Conservation (phyloP, 2,888 invertebrate genomes). For the Sinotaia quadrata region DNA sequence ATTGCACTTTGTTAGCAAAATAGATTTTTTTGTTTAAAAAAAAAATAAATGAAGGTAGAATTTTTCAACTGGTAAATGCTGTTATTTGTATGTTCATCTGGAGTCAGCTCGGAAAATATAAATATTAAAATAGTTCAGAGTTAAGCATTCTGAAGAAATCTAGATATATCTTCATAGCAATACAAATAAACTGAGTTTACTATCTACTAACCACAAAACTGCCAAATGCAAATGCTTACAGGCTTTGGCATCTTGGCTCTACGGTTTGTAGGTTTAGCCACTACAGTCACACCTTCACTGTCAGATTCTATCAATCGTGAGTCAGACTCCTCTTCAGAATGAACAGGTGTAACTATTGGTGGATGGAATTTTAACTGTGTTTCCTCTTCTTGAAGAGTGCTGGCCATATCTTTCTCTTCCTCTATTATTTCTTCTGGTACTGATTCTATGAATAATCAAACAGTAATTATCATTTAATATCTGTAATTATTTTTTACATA, state of each 20-base stretch:
- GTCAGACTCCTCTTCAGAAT: constrained; percentile 52
- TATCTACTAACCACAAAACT: not conserved
- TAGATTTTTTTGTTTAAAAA: no score
- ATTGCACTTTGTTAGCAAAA: no score
- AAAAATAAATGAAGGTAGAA: no score
- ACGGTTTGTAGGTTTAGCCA: constrained; percentile 46
- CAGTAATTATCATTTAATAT: not conserved
- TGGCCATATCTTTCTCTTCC: constrained; percentile 22
- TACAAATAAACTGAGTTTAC: no score
- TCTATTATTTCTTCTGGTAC: constrained; percentile 46
- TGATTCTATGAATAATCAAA: constrained; percentile 24
- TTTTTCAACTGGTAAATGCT: no score
- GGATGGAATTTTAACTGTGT: no score
- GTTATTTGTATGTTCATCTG: no score
- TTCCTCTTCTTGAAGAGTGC: constrained; percentile 12
- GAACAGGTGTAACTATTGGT: constrained; percentile 33
- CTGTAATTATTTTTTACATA: not conserved
- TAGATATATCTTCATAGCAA: no score
- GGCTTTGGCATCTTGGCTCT: constrained; percentile 47
- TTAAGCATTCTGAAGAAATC: no score
- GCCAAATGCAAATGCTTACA: constrained; percentile 37
- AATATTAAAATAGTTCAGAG: no score
- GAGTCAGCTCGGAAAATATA: no score
- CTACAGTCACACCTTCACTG: constrained; percentile 64
- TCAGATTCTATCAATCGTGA: constrained; percentile 58